These are phyloP conservation scores for Premnoplex brunnescens DNA, from an alignment of 2,797 vertebrate species.

Conservation along the genomic window DNA sequence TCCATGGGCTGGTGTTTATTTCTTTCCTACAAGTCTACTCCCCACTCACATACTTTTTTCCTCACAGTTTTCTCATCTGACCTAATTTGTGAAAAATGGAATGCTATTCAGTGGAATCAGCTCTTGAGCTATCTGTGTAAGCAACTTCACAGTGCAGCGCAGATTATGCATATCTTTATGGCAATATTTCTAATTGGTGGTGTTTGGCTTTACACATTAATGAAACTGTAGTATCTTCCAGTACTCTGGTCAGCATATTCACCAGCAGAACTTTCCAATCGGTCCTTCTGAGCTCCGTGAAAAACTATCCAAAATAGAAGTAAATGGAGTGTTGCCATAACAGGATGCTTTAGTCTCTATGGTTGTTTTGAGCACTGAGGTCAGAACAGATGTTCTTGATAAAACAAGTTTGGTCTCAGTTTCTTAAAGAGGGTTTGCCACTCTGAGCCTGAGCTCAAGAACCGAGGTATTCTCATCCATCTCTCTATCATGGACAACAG, in stretches of 20 bases:
- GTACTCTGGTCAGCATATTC: not conserved
- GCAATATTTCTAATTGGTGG: not conserved
- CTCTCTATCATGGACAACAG: not conserved
- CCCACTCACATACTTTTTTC: not conserved
- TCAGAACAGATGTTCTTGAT: not conserved
- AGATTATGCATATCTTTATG: not conserved
- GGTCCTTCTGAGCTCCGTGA: not conserved
- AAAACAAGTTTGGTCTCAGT: not conserved
- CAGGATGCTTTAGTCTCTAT: not conserved
- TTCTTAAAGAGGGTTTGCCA: not conserved
- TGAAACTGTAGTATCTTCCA: not conserved
- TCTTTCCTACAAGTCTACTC: not conserved
- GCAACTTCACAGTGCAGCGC: not conserved
- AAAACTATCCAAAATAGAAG: not conserved
- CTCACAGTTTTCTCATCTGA: slow-evolving; percentile 32
- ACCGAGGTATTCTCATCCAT: not conserved
- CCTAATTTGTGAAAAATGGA: not conserved
- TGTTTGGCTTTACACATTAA: not conserved
- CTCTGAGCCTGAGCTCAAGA: not conserved
- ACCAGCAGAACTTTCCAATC: not conserved
- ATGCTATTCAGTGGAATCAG: not conserved
- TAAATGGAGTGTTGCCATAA: not conserved
- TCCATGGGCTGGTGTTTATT: slow-evolving; percentile 8
- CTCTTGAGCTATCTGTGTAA: not conserved
- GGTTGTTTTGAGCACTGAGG: not conserved